phyloP scores from a whole-genome alignment of 2,888 invertebrate genomes.

The Serripes groenlandicus region DNA sequence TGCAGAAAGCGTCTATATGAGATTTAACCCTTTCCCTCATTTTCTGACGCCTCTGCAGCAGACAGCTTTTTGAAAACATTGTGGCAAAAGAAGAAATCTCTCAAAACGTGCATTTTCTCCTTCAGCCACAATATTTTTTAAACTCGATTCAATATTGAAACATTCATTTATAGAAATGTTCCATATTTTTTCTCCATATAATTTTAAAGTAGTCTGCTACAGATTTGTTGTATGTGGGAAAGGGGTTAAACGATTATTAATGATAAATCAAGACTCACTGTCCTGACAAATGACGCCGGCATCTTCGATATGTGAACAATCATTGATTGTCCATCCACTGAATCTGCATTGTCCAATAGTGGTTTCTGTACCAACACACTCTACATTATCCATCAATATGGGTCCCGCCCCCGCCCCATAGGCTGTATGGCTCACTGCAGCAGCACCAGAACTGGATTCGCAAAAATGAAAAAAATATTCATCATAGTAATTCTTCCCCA shows the following conservation, averaged over 20 bases:
- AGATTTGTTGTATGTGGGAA: neutral
- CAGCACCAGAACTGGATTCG: slow-evolving; percentile 85
- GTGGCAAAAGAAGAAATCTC: neutral
- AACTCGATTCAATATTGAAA: neutral
- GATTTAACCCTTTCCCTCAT: neutral
- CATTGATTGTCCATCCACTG: slow-evolving; percentile 68
- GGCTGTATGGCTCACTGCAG: slow-evolving; percentile 84
- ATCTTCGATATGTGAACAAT: slow-evolving; percentile 75
- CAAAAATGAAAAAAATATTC: neutral
- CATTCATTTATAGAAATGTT: too few relatives aligned
- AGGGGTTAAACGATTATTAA: neutral
- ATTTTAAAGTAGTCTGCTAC: neutral
- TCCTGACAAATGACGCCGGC: slow-evolving; percentile 73
- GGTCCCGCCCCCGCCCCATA: slow-evolving; percentile 70
- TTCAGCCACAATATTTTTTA: neutral
- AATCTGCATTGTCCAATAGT: slow-evolving; percentile 69
- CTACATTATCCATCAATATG: slow-evolving; percentile 75
- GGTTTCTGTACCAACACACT: slow-evolving; percentile 73
- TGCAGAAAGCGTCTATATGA: neutral
- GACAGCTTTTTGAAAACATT: neutral
- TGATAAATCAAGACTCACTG: slow-evolving; percentile 56
- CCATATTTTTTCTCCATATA: neutral
- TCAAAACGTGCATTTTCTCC: neutral
- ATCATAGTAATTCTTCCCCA: too few relatives aligned
- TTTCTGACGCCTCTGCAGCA: neutral